Percentiles rank a stretch among this genome's conserved stretches.
Evolutionary conservation across 2,113 vertebrate genomes (phyloP).

Genomic region (Mus spicilegus): DNA sequence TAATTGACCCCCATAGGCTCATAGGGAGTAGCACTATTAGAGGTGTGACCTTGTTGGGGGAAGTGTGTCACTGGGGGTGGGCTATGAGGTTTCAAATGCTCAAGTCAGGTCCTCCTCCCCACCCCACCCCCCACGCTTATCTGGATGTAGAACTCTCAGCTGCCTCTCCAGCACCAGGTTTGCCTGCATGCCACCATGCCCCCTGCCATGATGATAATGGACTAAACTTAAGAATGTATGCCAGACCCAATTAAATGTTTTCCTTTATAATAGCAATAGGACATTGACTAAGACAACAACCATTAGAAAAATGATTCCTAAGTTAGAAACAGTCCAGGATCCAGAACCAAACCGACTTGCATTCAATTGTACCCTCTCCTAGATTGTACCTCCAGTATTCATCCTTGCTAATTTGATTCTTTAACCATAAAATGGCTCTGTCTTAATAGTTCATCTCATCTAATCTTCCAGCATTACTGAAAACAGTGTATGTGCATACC

Average conservation of each 20-base stretch:
- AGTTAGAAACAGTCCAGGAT: conserved; percentile 9
- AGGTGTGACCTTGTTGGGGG: not conserved
- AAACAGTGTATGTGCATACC: not conserved
- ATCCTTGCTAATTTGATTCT: not conserved
- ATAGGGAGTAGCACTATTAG: not conserved
- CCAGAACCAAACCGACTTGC: not conserved
- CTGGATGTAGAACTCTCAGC: not conserved
- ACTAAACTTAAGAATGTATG: not conserved
- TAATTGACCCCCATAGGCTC: too few species aligned
- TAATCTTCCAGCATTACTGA: not conserved
- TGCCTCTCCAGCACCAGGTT: not conserved
- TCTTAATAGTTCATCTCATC: conserved; percentile 16
- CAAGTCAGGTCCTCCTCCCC: not conserved
- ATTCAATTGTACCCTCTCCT: conserved; percentile 19
- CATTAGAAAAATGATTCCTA: conserved; percentile 17
- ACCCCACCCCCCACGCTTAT: not conserved
- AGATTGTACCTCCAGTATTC: not conserved
- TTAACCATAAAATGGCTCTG: conserved; percentile 11
- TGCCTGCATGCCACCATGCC: not conserved
- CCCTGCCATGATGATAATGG: not conserved
- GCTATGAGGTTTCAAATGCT: not conserved
- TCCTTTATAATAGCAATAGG: not conserved
- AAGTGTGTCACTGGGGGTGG: not conserved
- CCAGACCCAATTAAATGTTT: not conserved
- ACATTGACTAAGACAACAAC: not conserved